Conservation (phyloP, 2,113 vertebrate genomes). For the Microcebus griseorufus region DNA sequence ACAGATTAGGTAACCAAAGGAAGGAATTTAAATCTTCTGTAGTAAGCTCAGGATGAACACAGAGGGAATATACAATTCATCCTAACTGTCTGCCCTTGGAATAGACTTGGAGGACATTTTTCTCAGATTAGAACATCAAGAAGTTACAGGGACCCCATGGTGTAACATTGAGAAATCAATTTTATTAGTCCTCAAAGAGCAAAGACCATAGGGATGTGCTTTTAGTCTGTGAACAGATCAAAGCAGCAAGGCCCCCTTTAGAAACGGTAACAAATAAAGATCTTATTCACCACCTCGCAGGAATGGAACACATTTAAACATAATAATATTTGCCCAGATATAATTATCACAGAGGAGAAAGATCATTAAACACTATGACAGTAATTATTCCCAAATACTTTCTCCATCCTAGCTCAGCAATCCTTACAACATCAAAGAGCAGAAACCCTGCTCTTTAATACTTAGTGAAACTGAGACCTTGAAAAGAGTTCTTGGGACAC, state of each 20-base stretch:
- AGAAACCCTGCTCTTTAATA: neutral
- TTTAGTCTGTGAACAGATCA: neutral
- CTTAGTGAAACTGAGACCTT: neutral
- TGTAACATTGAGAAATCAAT: neutral
- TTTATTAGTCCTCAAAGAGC: neutral
- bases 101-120: neutral
- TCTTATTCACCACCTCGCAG: neutral
- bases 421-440: neutral
- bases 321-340: neutral
- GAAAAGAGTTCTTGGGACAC: neutral
- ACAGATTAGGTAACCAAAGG: neutral
- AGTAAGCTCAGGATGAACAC: neutral
- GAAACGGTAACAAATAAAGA: neutral
- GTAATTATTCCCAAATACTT: neutral
- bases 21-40: neutral
- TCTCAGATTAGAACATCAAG: neutral
- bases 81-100: neutral
- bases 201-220: neutral
- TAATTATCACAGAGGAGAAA: conserved; percentile 2
- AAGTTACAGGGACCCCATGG: neutral
- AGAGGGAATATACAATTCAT: neutral
- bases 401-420: neutral
- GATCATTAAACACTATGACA: neutral
- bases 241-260: neutral
- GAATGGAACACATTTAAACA: neutral